phyloP scores from a whole-genome alignment of 2,113 vertebrate species.

The Gila orcuttii region DNA sequence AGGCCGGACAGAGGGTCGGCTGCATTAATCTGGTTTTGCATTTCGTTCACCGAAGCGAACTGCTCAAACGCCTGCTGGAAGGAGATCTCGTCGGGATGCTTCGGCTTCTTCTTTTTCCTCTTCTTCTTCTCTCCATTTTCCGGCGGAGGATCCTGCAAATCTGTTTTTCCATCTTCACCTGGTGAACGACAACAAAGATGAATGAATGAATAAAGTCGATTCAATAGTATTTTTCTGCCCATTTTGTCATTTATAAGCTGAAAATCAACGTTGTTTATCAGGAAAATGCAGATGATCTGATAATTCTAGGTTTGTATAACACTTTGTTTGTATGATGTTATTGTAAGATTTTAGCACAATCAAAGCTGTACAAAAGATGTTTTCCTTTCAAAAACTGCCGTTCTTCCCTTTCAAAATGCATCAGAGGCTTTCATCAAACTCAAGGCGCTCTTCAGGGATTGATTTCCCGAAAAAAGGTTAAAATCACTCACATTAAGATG shows the following conservation, averaged over 20 bases:
- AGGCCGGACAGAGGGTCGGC: neutral
- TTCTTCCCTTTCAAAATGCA: no score
- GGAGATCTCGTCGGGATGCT: slow-evolving; percentile 61
- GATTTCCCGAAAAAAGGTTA: no score
- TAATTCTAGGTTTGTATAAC: neutral
- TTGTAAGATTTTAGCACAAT: no score
- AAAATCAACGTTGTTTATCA: no score
- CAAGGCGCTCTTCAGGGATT: no score
- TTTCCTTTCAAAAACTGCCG: no score
- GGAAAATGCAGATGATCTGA: neutral
- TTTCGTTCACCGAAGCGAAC: slow-evolving; percentile 70
- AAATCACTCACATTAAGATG: no score
- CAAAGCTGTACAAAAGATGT: no score
- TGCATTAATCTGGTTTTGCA: slow-evolving; percentile 28
- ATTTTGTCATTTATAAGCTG: neutral
- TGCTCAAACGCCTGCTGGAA: slow-evolving; percentile 85
- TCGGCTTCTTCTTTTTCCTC: slow-evolving; percentile 60
- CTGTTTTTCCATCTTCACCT: slow-evolving; percentile 23
- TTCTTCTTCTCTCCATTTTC: slow-evolving; percentile 61
- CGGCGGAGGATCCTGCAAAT: slow-evolving; percentile 43
- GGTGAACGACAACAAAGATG: slow-evolving; percentile 31
- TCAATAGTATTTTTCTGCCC: no score
- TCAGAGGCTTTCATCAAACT: no score
- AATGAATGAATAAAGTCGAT: neutral
- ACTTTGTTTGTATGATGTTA: no score